A percentile compares a stretch with the other conserved stretches of the same genome.
Conservation (phyloP, 2,888 invertebrate genomes). For the Zygogramma bicolorata region DNA sequence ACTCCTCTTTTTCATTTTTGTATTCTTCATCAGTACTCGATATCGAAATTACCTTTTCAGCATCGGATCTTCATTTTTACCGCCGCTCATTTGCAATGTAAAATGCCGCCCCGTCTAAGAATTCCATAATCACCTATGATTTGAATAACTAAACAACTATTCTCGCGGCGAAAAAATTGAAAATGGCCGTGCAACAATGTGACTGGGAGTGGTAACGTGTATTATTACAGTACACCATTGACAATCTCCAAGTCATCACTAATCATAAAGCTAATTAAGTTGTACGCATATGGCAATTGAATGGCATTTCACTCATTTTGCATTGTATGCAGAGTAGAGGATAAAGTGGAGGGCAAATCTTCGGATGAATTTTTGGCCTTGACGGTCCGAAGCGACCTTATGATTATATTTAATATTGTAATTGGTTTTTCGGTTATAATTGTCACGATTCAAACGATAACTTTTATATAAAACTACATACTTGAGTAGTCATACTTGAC, state of each 20-base stretch:
- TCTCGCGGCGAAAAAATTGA: slow-evolving; percentile 23
- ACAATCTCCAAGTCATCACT: slow-evolving; percentile 24
- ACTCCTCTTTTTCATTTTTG: not conserved
- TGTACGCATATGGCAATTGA: slow-evolving; percentile 16
- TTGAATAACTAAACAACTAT: slow-evolving; percentile 26
- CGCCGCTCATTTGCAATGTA: not conserved
- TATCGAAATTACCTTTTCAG: not conserved
- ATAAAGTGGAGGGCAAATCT: not conserved
- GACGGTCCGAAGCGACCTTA: not conserved
- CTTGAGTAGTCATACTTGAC: too few relatives aligned
- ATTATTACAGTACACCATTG: slow-evolving; percentile 22
- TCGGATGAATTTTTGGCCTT: not conserved
- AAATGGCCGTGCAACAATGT: slow-evolving; percentile 32
- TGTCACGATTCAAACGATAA: not conserved
- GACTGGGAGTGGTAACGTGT: slow-evolving; percentile 27
- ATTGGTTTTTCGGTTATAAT: not conserved
- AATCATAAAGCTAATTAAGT: slow-evolving; percentile 27
- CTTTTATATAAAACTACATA: too few relatives aligned
- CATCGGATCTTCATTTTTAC: not conserved
- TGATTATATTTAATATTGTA: not conserved
- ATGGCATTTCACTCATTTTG: not conserved
- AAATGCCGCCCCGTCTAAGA: slow-evolving; percentile 22
- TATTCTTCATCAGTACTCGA: too few relatives aligned
- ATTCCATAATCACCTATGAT: slow-evolving; percentile 23
- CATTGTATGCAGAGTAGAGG: slow-evolving; percentile 31